Evolutionary conservation across 2,113 vertebrate species (phyloP), one percentile per base, ranked within the genome.

Genomic region (Malurus alboscapulatus): DNA sequence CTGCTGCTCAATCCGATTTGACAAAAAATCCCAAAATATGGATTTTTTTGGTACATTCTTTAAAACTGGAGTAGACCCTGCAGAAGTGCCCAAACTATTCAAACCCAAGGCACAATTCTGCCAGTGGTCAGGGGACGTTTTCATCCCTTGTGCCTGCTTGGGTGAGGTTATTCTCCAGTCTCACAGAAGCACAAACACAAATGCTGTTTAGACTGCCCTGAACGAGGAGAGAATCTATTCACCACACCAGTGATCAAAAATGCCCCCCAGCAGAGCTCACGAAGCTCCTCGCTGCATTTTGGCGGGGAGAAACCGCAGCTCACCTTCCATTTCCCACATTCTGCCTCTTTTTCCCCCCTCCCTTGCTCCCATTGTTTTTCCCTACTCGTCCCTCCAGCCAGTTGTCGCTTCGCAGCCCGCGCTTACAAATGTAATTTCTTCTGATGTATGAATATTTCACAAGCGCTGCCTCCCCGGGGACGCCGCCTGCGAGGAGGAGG

Each of bases 401-500:
- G 54, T 91, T 72, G 87, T 75, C 18, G 0, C 72, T 84, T 51
- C 0, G 2, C 63, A 73, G 82, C 76, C 95, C 79, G 42, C 1
- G 1, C 79, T 86, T 19, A 55, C 88, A 69, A 88, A 90, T 50
- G 88, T 79, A 74, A 92, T 90, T 95, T 80, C 92, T 93, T 86
- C 63, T 76, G 93, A 80, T 84, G 82, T 66, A 85, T 90, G 92
- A 94, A 90, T 93, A 93, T 93, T 96, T 95, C 86, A 94, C 83
- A 69, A 94, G 78, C 0, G 0, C 57, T 86, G n/a, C 50, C 47
- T 89, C 93, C 82, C 87, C 0, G 0, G 90, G 79, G 92, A 94
- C 1, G 1, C 78, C 50, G 83, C 67, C 71, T 88, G 75, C 3
- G 19, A 94, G 85, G 79, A 90, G 84, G 85, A 91, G 84, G 85